Conservation (phyloP, 2,888 invertebrate genomes). For the Gymnosoma rotundatum region DNA sequence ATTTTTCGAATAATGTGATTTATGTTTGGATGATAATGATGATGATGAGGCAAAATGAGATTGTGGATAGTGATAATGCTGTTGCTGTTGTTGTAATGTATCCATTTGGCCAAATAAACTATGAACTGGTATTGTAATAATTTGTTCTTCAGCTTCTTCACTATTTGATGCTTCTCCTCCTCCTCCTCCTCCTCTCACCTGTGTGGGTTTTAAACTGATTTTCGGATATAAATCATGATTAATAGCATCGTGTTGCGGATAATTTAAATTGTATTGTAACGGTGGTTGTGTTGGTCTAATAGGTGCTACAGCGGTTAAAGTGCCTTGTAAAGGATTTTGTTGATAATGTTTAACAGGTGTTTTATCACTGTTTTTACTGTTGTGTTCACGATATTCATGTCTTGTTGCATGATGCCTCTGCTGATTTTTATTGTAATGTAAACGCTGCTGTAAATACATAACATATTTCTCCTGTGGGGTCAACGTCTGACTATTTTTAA, state of each 20-base stretch:
- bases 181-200: conserved; percentile 12
- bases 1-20: conserved; percentile 49
- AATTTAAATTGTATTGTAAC: conserved; percentile 67
- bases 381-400: conserved; percentile 53
- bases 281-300: conserved; percentile 41
- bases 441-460: conserved; percentile 80
- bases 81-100: conserved; percentile 70
- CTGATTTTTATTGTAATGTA: conserved; percentile 75
- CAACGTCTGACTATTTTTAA: conserved; percentile 74
- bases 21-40: conserved; percentile 42
- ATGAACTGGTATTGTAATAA: conserved; percentile 77
- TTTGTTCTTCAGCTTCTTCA: conserved; percentile 72
- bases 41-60: conserved; percentile 36
- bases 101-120: conserved; percentile 75
- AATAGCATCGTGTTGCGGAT: conserved; percentile 74
- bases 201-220: conserved; percentile 69
- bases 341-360: conserved; percentile 65
- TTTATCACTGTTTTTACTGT: conserved; percentile 43
- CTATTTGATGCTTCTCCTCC: background rate
- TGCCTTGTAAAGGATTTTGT: conserved; percentile 58
- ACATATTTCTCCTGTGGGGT: conserved; percentile 82
- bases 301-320: conserved; percentile 46
- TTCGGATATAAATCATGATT: conserved; percentile 73
- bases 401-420: conserved; percentile 65
- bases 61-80: conserved; percentile 57